These are phyloP conservation scores for Pelmatolapia mariae DNA, from an alignment of 2,113 vertebrate genomes.

Conservation along the genomic window DNA sequence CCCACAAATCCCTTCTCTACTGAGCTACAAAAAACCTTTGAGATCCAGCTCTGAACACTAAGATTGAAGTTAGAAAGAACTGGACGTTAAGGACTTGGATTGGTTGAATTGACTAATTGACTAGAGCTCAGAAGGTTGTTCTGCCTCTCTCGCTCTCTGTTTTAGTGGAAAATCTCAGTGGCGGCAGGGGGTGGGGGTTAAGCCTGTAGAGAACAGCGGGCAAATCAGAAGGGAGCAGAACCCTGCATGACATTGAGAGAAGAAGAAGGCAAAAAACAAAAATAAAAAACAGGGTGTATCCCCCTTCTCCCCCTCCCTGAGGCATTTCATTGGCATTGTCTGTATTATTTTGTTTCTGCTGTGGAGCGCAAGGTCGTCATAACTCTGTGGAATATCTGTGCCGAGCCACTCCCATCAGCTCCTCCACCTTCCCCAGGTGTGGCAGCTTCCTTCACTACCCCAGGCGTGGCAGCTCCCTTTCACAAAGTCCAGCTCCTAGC, in stretches of 20 bases:
- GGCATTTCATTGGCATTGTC: conserved; percentile 40
- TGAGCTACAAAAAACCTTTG: conserved; percentile 97
- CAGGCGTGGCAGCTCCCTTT: neutral
- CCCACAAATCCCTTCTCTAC: conserved; percentile 98
- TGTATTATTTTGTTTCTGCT: conserved; percentile 38
- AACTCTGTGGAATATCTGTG: conserved; percentile 28
- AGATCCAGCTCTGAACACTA: conserved; percentile 90
- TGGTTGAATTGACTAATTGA: neutral
- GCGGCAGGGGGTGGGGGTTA: neutral
- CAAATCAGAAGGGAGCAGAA: conserved; percentile 6
- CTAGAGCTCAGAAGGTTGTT: neutral
- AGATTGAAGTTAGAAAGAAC: conserved; percentile 9
- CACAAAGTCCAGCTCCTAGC: conserved; percentile 8
- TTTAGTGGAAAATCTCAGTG: conserved; percentile 4
- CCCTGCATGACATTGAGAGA: neutral
- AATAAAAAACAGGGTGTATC: neutral
- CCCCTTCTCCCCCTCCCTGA: neutral
- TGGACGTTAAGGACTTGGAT: neutral
- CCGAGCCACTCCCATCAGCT: neutral
- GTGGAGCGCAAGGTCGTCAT: neutral
- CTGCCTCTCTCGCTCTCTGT: conserved; percentile 5
- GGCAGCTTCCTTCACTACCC: neutral
- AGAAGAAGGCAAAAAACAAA: neutral
- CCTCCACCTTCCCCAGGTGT: neutral
- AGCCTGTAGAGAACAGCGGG: neutral